phyloP scores from a whole-genome alignment of 2,113 vertebrate species.

The Falco punctatus region DNA sequence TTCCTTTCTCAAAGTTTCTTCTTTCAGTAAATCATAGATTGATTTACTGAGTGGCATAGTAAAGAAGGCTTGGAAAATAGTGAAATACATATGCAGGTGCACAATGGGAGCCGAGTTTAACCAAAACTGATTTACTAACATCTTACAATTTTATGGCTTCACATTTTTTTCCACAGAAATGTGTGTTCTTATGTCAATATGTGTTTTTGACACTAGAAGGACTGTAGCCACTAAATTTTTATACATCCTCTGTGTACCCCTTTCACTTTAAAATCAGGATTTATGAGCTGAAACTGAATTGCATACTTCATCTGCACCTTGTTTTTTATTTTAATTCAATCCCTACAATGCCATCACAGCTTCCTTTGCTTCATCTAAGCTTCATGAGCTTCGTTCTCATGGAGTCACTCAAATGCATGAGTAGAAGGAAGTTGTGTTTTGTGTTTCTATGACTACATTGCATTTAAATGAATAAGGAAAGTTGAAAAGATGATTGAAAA shows the following conservation, averaged over 20 bases:
- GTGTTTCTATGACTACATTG: background rate
- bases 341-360: background rate
- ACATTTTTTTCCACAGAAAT: background rate
- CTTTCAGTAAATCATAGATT: background rate
- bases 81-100: slow-evolving; percentile 20
- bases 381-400: background rate
- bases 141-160: background rate
- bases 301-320: background rate
- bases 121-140: slow-evolving; percentile 24
- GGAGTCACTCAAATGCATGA: background rate
- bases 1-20: background rate
- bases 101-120: background rate
- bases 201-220: slow-evolving; percentile 36
- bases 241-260: slow-evolving; percentile 28
- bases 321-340: background rate
- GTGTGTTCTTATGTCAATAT: background rate
- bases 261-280: slow-evolving; percentile 38
- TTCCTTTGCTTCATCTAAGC: background rate
- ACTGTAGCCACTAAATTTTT: slow-evolving; percentile 27
- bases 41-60: slow-evolving; percentile 34
- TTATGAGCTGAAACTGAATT: slow-evolving; percentile 53
- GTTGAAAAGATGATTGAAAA: background rate
- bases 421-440: background rate
- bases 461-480: background rate
- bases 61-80: background rate